Evolutionary conservation across 2,888 invertebrate species (phyloP).

Genomic region (Sinodicranocentrus sp.): DNA sequence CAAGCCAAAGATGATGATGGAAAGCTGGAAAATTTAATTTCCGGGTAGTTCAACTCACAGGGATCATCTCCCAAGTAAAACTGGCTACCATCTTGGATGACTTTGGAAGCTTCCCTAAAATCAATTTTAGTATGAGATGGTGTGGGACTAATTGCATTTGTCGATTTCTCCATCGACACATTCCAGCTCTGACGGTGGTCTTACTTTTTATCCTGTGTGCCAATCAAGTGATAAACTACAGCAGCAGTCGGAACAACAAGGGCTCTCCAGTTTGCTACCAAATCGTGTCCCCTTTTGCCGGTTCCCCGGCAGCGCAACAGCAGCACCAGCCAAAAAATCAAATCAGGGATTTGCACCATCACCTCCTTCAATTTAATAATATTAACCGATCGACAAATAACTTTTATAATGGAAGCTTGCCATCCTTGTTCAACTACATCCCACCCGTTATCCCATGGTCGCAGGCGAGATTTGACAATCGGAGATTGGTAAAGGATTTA

Average conservation of each 20-base stretch:
- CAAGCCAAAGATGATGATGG: too few species aligned
- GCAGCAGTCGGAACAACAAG: constrained; percentile 59
- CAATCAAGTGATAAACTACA: constrained; percentile 75
- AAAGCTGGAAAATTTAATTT: too few species aligned
- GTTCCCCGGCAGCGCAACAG: constrained; percentile 39
- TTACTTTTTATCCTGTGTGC: constrained; percentile 73
- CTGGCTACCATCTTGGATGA: too few species aligned
- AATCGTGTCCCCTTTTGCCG: constrained; percentile 73
- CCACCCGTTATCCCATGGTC: constrained; percentile 74
- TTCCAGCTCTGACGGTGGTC: constrained; percentile 69
- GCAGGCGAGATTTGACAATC: constrained; percentile 74
- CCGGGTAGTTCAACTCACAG: too few species aligned
- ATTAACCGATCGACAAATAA: neutral
- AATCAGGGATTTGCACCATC: constrained; percentile 5
- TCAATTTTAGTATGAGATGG: constrained; percentile 66
- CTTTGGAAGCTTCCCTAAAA: too few species aligned
- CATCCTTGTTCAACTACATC: constrained; percentile 56
- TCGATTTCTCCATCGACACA: constrained; percentile 75
- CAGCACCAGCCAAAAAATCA: constrained; percentile 36
- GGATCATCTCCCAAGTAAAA: too few species aligned
- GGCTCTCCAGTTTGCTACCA: constrained; percentile 72
- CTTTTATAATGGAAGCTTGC: constrained; percentile 53
- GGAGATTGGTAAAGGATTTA: constrained; percentile 76
- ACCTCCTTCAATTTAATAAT: neutral
- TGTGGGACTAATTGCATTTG: constrained; percentile 74